Evolutionary conservation across 2,888 invertebrate genomes (phyloP).

Genomic region (Muscina levida): DNA sequence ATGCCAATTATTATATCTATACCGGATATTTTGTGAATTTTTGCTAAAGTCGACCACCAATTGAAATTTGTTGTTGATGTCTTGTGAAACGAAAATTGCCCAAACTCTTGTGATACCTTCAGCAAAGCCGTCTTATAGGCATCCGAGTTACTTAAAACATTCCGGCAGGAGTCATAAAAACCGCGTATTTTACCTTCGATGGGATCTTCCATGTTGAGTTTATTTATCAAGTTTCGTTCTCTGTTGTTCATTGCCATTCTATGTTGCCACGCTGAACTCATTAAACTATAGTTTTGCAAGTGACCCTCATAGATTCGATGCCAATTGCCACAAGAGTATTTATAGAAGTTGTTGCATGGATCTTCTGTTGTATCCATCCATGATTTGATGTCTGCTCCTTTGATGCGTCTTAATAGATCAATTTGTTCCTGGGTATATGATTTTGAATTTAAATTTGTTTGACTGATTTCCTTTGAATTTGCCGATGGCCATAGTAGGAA

Average conservation of each 20-base stretch:
- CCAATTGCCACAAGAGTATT: constrained; percentile 93
- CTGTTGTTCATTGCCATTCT: constrained; percentile 71
- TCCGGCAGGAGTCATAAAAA: constrained; percentile 74
- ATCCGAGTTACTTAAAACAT: constrained; percentile 66
- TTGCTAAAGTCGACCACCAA: constrained; percentile 74
- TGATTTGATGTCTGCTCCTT: constrained; percentile 85
- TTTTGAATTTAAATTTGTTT: too few relatives aligned
- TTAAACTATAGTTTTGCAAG: constrained; percentile 60
- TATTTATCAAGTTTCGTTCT: constrained; percentile 66
- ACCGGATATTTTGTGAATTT: constrained; percentile 72
- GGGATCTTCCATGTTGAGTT: not conserved
- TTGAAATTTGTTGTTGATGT: constrained; percentile 68
- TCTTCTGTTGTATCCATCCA: constrained; percentile 86
- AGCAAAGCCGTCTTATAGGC: constrained; percentile 66
- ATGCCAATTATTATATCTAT: constrained; percentile 71
- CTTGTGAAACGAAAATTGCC: constrained; percentile 70
- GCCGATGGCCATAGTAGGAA: too few relatives aligned
- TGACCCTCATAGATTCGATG: constrained; percentile 73
- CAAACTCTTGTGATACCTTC: constrained; percentile 70
- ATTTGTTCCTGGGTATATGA: constrained; percentile 70
- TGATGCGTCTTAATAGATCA: constrained; percentile 83
- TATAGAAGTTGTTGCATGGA: constrained; percentile 91
- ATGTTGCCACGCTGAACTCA: constrained; percentile 70
- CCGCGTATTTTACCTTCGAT: constrained; percentile 71
- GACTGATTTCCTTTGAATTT: too few relatives aligned